Conservation (phyloP, 2,797 vertebrate species). For the Pantherophis vulpinus region DNA sequence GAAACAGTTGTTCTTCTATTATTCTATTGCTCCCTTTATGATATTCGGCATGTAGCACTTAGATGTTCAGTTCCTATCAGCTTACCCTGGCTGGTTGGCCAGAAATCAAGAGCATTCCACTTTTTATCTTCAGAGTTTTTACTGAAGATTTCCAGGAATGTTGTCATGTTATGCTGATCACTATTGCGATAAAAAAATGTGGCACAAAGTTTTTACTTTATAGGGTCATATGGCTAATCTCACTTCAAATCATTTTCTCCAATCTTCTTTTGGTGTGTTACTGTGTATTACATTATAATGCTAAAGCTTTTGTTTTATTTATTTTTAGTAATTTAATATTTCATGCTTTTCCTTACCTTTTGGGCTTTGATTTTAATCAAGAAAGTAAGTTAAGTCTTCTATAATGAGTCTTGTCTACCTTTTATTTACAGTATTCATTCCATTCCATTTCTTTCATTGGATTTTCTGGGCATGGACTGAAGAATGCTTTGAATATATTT, state of each 20-base stretch:
- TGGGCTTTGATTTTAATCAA: neutral
- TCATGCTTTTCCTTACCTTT: neutral
- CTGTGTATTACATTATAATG: neutral
- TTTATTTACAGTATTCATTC: neutral
- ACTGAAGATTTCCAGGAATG: neutral
- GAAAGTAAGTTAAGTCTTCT: neutral
- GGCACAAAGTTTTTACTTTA: neutral
- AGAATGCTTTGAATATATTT: constrained; percentile 36
- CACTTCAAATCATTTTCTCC: neutral
- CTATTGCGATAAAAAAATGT: neutral
- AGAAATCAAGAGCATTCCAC: neutral
- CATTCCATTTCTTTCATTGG: constrained; percentile 19
- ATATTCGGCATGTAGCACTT: neutral
- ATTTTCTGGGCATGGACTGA: constrained; percentile 35
- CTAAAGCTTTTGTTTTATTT: neutral
- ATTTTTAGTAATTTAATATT: neutral
- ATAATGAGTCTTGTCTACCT: neutral
- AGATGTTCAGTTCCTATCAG: neutral
- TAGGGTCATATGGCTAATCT: neutral
- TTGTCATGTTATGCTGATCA: neutral
- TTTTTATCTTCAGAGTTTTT: neutral
- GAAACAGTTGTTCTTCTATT: neutral
- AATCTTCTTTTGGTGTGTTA: neutral
- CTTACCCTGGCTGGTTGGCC: neutral
- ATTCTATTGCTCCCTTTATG: neutral